These are phyloP conservation scores for Actinia equina DNA, from an alignment of 64 coral and sea anemone species.

Conservation along the genomic window DNA sequence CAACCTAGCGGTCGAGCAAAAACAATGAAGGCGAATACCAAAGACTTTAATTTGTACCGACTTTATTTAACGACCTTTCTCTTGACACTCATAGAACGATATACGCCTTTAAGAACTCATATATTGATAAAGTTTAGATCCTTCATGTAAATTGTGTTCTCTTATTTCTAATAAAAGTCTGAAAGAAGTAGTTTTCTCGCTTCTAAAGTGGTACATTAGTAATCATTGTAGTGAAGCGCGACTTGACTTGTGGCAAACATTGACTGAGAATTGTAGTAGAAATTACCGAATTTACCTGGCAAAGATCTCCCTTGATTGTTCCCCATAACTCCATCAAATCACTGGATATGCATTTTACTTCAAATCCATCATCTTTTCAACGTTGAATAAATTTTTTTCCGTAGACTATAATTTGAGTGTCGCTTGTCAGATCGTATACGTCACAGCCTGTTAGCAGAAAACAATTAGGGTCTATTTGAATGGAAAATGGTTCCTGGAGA, in stretches of 20 bases:
- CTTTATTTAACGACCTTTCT: background rate
- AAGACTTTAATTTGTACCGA: constrained; percentile 1
- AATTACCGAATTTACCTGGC: background rate
- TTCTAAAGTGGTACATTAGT: background rate
- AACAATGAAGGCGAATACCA: background rate
- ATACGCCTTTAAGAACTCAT: background rate
- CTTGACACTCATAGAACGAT: background rate
- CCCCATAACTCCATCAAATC: constrained; percentile 11
- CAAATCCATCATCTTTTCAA: constrained; percentile 4
- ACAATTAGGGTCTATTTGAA: constrained; percentile 6
- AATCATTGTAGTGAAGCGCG: background rate
- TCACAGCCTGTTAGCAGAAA: constrained; percentile 19
- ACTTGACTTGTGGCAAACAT: background rate
- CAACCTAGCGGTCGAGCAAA: background rate
- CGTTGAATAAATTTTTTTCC: background rate
- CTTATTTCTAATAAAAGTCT: background rate
- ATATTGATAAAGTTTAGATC: background rate
- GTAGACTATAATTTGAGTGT: constrained; percentile 6
- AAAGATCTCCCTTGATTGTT: constrained; percentile 5
- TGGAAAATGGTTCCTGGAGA: background rate
- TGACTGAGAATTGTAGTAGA: background rate
- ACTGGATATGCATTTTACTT: background rate
- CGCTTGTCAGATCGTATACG: constrained; percentile 3
- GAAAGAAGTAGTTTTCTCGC: background rate
- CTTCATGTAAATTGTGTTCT: background rate